These are phyloP conservation scores for Stenurella melanura DNA, from an alignment of 2,888 invertebrate genomes.

Conservation along the genomic window DNA sequence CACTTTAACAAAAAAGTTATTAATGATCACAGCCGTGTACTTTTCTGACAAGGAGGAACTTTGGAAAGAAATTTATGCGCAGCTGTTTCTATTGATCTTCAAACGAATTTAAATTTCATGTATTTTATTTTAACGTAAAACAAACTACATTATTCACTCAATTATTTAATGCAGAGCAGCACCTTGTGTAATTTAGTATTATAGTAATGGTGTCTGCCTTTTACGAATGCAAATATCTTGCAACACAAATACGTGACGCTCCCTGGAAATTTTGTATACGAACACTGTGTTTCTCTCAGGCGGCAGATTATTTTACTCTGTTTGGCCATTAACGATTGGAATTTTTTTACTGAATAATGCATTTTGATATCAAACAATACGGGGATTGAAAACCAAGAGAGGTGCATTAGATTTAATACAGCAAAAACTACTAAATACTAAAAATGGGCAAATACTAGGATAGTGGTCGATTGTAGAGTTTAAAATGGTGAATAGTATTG, in stretches of 20 bases:
- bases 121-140: constrained; percentile 23
- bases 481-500: no score
- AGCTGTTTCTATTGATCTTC: constrained; percentile 34
- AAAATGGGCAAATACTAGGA: no score
- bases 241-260: constrained; percentile 38
- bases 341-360: constrained; percentile 4
- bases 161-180: constrained; percentile 44
- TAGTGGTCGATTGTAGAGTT: no score
- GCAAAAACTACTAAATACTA: no score
- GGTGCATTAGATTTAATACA: neutral
- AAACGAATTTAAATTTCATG: constrained; percentile 32
- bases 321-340: neutral
- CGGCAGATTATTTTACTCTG: constrained; percentile 11
- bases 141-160: constrained; percentile 28
- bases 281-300: neutral
- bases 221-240: constrained; percentile 36
- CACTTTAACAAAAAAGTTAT: constrained; percentile 27
- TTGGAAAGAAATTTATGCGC: constrained; percentile 29
- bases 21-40: constrained; percentile 19
- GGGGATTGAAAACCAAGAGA: neutral
- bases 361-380: neutral
- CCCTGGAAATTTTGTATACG: constrained; percentile 21
- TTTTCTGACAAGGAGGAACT: neutral
- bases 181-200: constrained; percentile 39
- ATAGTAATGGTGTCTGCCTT: constrained; percentile 31